These are phyloP conservation scores for Axis porcinus DNA, from an alignment of 2,113 vertebrate genomes.

Conservation along the genomic window DNA sequence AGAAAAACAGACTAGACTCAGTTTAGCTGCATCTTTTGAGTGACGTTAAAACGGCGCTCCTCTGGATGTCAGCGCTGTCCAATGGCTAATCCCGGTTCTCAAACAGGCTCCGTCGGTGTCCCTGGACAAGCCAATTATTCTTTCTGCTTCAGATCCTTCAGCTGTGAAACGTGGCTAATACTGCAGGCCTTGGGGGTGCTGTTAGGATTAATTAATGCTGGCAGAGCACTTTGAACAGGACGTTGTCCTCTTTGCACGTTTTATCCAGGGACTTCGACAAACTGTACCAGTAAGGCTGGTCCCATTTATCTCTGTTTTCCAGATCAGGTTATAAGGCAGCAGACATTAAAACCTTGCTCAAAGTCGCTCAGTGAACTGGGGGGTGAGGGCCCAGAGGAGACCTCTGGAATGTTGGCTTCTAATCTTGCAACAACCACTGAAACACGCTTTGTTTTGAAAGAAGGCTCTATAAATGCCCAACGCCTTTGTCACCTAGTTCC, in stretches of 20 bases:
- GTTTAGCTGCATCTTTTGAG: background rate
- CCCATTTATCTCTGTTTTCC: conserved; percentile 25
- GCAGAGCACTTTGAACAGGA: background rate
- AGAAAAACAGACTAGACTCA: background rate
- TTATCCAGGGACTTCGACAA: background rate
- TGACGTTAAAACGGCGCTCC: background rate
- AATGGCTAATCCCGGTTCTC: background rate
- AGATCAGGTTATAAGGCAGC: background rate
- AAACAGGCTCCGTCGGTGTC: no score
- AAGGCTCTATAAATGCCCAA: background rate
- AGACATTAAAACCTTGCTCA: background rate
- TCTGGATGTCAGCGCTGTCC: background rate
- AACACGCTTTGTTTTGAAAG: background rate
- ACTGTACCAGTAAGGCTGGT: background rate
- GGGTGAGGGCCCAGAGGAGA: background rate
- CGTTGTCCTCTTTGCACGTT: background rate
- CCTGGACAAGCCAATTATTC: background rate
- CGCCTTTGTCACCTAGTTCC: background rate
- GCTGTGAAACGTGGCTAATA: background rate
- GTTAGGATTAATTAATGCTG: background rate
- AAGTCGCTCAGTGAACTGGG: background rate
- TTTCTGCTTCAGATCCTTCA: background rate
- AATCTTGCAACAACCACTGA: background rate
- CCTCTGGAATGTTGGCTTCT: background rate
- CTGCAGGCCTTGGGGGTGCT: background rate